Conservation (phyloP, 2,888 invertebrate species). For the Megamerina dolium region DNA sequence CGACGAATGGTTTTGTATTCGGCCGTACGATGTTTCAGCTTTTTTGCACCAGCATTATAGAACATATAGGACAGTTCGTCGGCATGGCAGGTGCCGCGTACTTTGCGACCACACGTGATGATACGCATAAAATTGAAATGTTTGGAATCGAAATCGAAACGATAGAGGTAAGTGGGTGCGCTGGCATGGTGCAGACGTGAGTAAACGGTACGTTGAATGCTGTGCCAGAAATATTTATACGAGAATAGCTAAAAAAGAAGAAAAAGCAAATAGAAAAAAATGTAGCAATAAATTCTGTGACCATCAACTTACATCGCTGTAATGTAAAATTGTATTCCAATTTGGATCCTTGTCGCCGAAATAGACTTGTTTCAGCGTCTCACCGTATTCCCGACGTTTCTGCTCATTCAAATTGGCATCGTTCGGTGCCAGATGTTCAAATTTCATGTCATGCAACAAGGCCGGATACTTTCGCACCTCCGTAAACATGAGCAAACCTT, state of each 20-base stretch:
- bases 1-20: slow-evolving; percentile 46
- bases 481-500: slow-evolving; percentile 42
- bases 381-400: slow-evolving; percentile 41
- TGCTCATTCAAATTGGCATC: slow-evolving; percentile 35
- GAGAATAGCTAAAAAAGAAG: slow-evolving; percentile 35
- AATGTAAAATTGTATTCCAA: slow-evolving; percentile 42
- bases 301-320: slow-evolving; percentile 40
- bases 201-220: slow-evolving; percentile 42
- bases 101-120: slow-evolving; percentile 43
- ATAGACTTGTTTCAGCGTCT: slow-evolving; percentile 47
- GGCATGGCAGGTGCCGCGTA: slow-evolving; percentile 46
- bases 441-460: slow-evolving; percentile 32
- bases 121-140: slow-evolving; percentile 46
- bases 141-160: slow-evolving; percentile 48
- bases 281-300: background rate
- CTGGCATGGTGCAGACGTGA: slow-evolving; percentile 36
- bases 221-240: slow-evolving; percentile 48
- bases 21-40: slow-evolving; percentile 35
- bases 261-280: background rate
- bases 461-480: slow-evolving; percentile 42
- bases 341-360: slow-evolving; percentile 48
- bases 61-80: slow-evolving; percentile 48
- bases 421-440: slow-evolving; percentile 40
- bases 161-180: slow-evolving; percentile 45
- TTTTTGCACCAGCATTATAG: slow-evolving; percentile 43